Evolutionary conservation across 2,797 vertebrate species (phyloP), one percentile per base, ranked within the genome.

Genomic region (Catostomus latipinnis): DNA sequence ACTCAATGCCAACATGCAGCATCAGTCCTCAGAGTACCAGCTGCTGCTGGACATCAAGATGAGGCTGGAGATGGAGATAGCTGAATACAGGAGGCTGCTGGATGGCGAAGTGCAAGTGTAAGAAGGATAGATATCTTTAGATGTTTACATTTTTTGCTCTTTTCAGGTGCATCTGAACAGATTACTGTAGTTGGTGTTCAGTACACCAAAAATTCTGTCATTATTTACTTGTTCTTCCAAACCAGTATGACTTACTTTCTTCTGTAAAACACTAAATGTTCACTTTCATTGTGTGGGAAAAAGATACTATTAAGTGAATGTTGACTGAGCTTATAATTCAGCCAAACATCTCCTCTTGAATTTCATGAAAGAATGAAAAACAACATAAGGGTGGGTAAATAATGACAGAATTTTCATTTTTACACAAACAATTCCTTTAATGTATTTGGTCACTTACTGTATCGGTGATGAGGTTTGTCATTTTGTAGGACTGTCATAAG

Each of bases 81-180:
- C 93, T 0, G 96, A 96, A 0, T 97, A 97, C 92, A 93, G 94
- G 79, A 93, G 94, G 82, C 93, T 97, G 89, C 91, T 97, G 90
- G 95, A 94, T 10, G 96, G 90, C 80, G 86, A 91, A 13, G 11
- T 5, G 4, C 9, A 46, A 8, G 18, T 5, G 84, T 85, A 76
- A 0, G 57, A 71, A 53, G n/a, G 50, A 63, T 12, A 14, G 18
- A 62, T 62, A 34, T 2, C 34, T 34, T 34, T 34, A 34, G 34
- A 10, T n/a, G 6, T 50, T 50, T n/a, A 50, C 16, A 67, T 45
- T 6, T 13, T 50, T 22, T 12, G 65, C 46, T 67, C 9, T 67
- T 5, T 50, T 66, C 45, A 48, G 8, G 34, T 46, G 62, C 11
- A 14, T 14, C 12, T 48, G 43, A 34, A 10, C 1, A 14, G 8